Evolutionary conservation across 2,113 vertebrate genomes (phyloP), one percentile per base, ranked within the genome.

Genomic region (Platysteira castanea): DNA sequence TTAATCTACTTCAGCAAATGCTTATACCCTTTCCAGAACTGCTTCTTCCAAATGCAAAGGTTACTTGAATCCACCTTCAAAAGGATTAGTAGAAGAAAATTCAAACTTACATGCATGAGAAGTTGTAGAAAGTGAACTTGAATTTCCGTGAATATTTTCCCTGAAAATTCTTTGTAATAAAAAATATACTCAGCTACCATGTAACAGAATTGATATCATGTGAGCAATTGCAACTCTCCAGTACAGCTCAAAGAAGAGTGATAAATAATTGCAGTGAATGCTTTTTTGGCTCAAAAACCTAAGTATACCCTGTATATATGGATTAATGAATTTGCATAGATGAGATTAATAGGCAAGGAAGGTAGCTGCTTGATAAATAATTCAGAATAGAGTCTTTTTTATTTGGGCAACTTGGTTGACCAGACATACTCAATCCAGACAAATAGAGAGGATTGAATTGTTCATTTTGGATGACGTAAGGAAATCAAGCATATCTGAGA

Each of bases 201-300:
- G 30, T 47, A 61, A 63, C 27, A 92, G 42, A 60, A 67, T 67
- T 59, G 26, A 27, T 59, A 24, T 9, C 1, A 7, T 39, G 27
- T 56, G 11, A 59, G 28, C 22, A 57, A 28, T 54, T 42, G 6
- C 31, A 76, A 31, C 19, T 50, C 4, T 17, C 17, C 42, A 18
- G 42, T 44, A 44, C 42, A 64, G 37, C 41, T 50, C 15, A 68
- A 90, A 68, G 8, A 76, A 33, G 19, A 76, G 23, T 47, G 46
- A 54, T 53, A 74, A 92, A 54, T n/a, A 53, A 46, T 41, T 61
- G 60, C 31, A 85, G 9, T 61, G 46, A 89, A 53, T 0, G 0
- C 2, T 31, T 54, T 83, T 46, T n/a, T 42, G 46, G 4, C 47
- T 46, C 27, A 76, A 57, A 74, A 65, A 9, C 0, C 1, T 5